Percentiles rank a stretch among this genome's conserved stretches.
Evolutionary conservation across 2,113 vertebrate genomes (phyloP).

Genomic region (Gallinago paraguaiae): DNA sequence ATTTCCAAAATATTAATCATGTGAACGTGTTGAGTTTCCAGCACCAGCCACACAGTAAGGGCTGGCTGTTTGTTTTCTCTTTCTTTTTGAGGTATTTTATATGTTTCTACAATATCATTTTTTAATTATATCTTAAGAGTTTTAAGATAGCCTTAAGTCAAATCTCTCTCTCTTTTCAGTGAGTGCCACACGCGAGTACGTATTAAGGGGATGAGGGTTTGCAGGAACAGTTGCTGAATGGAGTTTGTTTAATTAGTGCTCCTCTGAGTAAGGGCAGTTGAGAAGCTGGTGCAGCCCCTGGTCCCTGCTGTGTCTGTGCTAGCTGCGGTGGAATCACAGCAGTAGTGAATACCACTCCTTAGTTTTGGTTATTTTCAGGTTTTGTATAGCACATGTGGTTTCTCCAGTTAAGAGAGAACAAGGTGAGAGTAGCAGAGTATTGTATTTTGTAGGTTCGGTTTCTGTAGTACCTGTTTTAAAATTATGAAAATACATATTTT

Average conservation of each 20-base stretch:
- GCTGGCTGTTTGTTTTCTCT: not conserved
- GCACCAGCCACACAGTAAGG: not conserved
- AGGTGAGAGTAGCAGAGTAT: not conserved
- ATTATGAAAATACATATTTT: not conserved
- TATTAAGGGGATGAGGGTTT: not conserved
- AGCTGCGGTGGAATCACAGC: not conserved
- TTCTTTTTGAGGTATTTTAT: not conserved
- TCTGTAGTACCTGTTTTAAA: not conserved
- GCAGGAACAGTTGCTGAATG: not conserved
- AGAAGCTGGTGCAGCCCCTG: not conserved
- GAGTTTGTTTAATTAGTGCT: not conserved
- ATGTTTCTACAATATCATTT: not conserved
- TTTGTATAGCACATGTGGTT: not conserved
- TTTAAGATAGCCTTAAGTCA: not conserved
- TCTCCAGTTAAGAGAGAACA: not conserved
- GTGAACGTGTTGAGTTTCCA: not conserved
- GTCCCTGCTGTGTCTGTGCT: not conserved
- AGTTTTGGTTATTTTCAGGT: not conserved
- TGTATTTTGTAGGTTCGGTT: not conserved
- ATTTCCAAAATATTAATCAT: not conserved
- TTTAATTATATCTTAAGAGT: not conserved
- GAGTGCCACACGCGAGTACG: not conserved
- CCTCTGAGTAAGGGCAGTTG: not conserved
- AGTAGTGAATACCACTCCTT: not conserved
- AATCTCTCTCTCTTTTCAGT: not conserved